Evolutionary conservation across 2,113 vertebrate species (phyloP).

Genomic region (Synodontis membranacea): DNA sequence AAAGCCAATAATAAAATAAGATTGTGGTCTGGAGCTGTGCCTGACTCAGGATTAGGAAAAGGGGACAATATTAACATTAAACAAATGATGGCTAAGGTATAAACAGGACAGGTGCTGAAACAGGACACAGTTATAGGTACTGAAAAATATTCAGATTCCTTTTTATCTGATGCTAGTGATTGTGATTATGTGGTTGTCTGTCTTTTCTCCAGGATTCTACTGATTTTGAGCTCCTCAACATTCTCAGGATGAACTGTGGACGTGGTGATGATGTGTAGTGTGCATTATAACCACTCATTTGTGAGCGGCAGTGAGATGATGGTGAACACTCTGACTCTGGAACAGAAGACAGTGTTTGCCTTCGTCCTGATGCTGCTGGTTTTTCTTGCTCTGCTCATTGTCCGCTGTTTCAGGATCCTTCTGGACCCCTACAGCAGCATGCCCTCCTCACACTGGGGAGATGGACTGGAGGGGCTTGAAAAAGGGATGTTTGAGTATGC

Average conservation of each 20-base stretch:
- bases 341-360: constrained; percentile 95
- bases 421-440: constrained; percentile 96
- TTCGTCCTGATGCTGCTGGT: constrained; percentile 93
- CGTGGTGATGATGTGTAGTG: constrained; percentile 82
- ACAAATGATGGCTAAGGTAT: background rate
- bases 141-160: background rate
- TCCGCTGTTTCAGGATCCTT: constrained; percentile 93
- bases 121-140: background rate
- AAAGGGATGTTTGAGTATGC: constrained; percentile 97
- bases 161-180: background rate
- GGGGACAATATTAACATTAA: background rate
- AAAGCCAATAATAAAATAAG: background rate
- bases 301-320: constrained; percentile 88
- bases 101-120: background rate
- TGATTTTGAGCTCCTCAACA: constrained; percentile 57
- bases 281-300: constrained; percentile 87
- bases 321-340: constrained; percentile 87
- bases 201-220: constrained; percentile 28
- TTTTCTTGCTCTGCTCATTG: constrained; percentile 92
- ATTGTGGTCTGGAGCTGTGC: background rate
- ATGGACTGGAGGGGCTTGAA: constrained; percentile 91
- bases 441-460: constrained; percentile 95
- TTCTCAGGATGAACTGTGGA: constrained; percentile 67
- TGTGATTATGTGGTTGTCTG: constrained; percentile 9
- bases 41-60: background rate